These are phyloP conservation scores for Aspidiotus rigidus DNA, from an alignment of 2,888 invertebrate species.

Conservation along the genomic window DNA sequence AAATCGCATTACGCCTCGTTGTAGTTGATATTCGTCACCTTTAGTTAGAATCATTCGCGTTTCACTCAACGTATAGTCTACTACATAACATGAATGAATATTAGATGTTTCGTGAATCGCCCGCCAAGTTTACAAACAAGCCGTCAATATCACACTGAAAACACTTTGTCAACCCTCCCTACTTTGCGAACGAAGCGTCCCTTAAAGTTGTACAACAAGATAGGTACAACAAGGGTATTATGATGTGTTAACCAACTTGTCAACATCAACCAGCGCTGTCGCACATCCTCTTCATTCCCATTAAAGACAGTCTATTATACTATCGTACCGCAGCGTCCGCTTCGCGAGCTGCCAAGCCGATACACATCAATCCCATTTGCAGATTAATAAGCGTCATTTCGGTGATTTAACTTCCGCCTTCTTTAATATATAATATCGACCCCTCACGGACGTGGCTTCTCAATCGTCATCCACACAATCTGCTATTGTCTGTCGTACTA, in stretches of 20 bases:
- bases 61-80: too few species aligned
- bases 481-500: background rate
- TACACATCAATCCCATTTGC: slow-evolving; percentile 33
- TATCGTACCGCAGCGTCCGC: slow-evolving; percentile 27
- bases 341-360: slow-evolving; percentile 26
- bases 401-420: slow-evolving; percentile 31
- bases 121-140: slow-evolving; percentile 1
- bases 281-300: slow-evolving; percentile 26
- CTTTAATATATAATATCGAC: slow-evolving; percentile 11
- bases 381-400: slow-evolving; percentile 33
- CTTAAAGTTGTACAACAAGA: slow-evolving; percentile 21
- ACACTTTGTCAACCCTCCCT: slow-evolving; percentile 3
- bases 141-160: slow-evolving; percentile 4
- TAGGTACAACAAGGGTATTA: slow-evolving; percentile 27
- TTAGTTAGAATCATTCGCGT: too few species aligned
- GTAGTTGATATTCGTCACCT: too few species aligned
- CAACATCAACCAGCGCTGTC: slow-evolving; percentile 30
- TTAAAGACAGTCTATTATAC: slow-evolving; percentile 27
- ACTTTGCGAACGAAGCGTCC: slow-evolving; percentile 16
- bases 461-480: background rate
- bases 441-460: background rate
- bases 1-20: too few species aligned
- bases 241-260: slow-evolving; percentile 32
- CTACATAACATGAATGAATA: too few species aligned
- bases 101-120: too few species aligned